These are phyloP conservation scores for Melanotaenia maccullochi DNA, from an alignment of 2,797 vertebrate genomes.

Conservation along the genomic window DNA sequence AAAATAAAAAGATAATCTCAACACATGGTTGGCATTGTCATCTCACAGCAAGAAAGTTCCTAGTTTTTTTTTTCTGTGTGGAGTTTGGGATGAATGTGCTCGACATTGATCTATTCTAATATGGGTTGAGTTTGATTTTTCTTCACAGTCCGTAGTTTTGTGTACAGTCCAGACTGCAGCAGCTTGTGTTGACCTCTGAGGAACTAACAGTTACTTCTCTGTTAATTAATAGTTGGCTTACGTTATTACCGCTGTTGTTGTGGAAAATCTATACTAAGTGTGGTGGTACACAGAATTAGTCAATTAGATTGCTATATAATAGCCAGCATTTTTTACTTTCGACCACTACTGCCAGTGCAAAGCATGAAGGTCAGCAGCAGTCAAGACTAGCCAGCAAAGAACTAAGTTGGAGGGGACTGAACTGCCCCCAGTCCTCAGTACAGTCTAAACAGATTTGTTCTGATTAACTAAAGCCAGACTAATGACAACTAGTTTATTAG, in stretches of 20 bases:
- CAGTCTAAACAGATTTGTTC: constrained; percentile 58
- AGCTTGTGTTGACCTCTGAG: constrained; percentile 26
- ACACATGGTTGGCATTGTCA: too few species aligned
- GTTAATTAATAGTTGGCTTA: constrained; percentile 64
- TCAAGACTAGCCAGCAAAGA: constrained; percentile 46
- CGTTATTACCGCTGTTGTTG: constrained; percentile 65
- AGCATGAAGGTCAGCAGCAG: constrained; percentile 42
- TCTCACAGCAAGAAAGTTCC: too few species aligned
- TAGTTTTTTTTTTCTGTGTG: not conserved
- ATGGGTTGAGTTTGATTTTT: not conserved
- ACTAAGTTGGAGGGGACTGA: constrained; percentile 26
- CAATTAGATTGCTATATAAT: constrained; percentile 74
- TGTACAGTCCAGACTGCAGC: constrained; percentile 17
- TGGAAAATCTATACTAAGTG: constrained; percentile 60
- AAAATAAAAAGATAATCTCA: too few species aligned
- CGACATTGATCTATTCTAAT: not conserved
- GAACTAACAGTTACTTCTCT: constrained; percentile 43
- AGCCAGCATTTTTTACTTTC: constrained; percentile 64
- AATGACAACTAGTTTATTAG: constrained; percentile 55
- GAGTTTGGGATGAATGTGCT: not conserved
- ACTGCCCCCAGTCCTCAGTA: constrained; percentile 19
- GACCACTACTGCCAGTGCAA: constrained; percentile 41
- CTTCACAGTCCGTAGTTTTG: constrained; percentile 5
- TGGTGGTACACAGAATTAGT: constrained; percentile 75
- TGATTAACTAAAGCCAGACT: constrained; percentile 47